Percentiles rank a stretch among this genome's conserved stretches.
Evolutionary conservation across 2,113 vertebrate genomes (phyloP).

Genomic region (Empidonax alnorum): DNA sequence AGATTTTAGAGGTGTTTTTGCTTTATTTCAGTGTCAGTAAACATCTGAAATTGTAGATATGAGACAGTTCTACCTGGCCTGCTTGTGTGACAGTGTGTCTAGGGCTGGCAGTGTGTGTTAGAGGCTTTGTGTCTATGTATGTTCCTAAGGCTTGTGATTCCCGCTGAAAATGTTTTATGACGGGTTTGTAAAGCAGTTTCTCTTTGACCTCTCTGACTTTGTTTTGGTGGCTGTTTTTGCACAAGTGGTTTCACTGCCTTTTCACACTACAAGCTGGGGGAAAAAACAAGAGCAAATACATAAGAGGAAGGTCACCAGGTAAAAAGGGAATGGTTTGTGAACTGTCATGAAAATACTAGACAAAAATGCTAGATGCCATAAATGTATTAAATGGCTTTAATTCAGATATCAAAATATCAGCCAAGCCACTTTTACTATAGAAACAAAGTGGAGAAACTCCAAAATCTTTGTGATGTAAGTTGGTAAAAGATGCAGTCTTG

Average conservation of each 20-base stretch:
- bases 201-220: neutral
- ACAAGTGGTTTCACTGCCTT: neutral
- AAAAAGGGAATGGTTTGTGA: neutral
- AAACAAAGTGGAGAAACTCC: neutral
- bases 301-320: neutral
- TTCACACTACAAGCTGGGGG: neutral
- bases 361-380: neutral
- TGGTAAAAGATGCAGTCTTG: neutral
- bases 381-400: neutral
- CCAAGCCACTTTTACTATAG: neutral
- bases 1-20: neutral
- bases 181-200: neutral
- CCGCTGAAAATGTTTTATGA: neutral
- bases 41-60: neutral
- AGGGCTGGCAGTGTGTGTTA: neutral
- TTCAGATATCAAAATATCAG: neutral
- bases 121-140: neutral
- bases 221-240: neutral
- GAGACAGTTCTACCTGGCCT: neutral
- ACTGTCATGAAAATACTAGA: neutral
- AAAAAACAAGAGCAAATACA: neutral
- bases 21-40: neutral
- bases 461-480: neutral
- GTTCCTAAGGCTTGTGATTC: neutral
- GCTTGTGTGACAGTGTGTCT: neutral